phyloP scores from a whole-genome alignment of 1,140 invertebrate species.

The Andrena cerasifolii region DNA sequence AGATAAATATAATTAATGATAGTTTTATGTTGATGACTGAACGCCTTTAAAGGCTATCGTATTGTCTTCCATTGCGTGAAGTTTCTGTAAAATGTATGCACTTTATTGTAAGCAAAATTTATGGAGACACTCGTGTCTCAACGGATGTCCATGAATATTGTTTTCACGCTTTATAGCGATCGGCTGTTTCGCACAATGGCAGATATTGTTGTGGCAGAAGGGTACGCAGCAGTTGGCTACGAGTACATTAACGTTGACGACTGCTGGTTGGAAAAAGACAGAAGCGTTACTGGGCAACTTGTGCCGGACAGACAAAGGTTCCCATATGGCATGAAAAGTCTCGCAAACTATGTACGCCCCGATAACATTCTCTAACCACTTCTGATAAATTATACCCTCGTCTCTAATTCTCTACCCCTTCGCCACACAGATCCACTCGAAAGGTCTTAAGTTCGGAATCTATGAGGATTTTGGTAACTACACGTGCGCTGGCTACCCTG shows the following conservation, averaged over 20 bases:
- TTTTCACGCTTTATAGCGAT: constrained; percentile 87
- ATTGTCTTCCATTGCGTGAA: neutral
- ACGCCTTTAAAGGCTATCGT: neutral
- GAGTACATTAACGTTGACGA: constrained; percentile 98
- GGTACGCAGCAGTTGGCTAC: constrained; percentile 94
- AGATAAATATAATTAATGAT: neutral
- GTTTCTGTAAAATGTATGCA: neutral
- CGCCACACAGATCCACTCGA: constrained; percentile 90
- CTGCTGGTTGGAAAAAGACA: constrained; percentile 94
- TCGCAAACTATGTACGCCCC: constrained; percentile 94
- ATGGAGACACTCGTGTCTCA: neutral
- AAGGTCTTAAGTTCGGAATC: constrained; percentile 97
- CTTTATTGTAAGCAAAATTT: neutral
- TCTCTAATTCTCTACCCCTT: neutral
- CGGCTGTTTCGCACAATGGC: constrained; percentile 95
- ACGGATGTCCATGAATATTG: neutral
- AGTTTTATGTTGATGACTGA: neutral
- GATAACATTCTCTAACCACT: neutral
- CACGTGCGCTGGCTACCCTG: constrained; percentile 98
- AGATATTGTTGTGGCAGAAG: constrained; percentile 93
- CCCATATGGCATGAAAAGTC: constrained; percentile 94
- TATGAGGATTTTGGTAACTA: constrained; percentile 98
- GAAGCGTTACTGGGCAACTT: constrained; percentile 89
- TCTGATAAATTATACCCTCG: neutral
- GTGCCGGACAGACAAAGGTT: constrained; percentile 93